Base-by-base conservation (phyloP, 2,888 invertebrate genomes). In the Agonopterix heracliana region DNA sequence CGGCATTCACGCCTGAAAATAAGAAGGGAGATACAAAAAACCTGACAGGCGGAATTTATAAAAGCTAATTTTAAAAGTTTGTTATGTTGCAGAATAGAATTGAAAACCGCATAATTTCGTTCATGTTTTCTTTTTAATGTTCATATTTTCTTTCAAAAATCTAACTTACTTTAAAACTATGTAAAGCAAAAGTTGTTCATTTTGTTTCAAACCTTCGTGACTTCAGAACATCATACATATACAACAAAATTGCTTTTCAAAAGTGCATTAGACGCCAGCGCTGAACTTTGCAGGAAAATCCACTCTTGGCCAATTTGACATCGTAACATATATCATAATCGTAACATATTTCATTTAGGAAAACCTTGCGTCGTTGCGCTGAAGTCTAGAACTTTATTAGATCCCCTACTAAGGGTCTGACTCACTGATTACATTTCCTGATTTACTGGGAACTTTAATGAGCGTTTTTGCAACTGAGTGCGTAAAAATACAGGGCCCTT, bases 281-380 rank as follows among this genome's bases (percentile, higher is more conserved):
- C 26, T 26, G 26, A 26, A 26, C 26, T 26, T 26, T 26, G 26
- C 26, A 26, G 26, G 26, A 26, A 26, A 38, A 38, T 38, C 38
- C 38, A 4, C 38, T 9, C 38, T 38, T 11, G 45, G 26, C 45
- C 45, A 49, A 49, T 49, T 42, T 49, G 45, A 46, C 45, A 49
- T 36, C 4, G 38, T 14, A 46, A 44, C 52, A 55, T 50, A 53
- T 45, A 47, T 54, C 51, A 57, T 56, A 57, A 55, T 53, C 54
- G 46, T 54, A 55, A 51, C 54, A 68, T 68, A 68, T 68, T 66
- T 66, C 61, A 68, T 68, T 62, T 56, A 57, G 52, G 51, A 51
- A 50, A 54, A 60, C 59, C 38, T 54, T 50, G 56, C 56, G 49
- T 38, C 53, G 53, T 47, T 53, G 51, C 51, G 50, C 35, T 40